These are phyloP conservation scores for Agonum fuliginosum DNA, from an alignment of 2,888 invertebrate genomes.

Conservation along the genomic window DNA sequence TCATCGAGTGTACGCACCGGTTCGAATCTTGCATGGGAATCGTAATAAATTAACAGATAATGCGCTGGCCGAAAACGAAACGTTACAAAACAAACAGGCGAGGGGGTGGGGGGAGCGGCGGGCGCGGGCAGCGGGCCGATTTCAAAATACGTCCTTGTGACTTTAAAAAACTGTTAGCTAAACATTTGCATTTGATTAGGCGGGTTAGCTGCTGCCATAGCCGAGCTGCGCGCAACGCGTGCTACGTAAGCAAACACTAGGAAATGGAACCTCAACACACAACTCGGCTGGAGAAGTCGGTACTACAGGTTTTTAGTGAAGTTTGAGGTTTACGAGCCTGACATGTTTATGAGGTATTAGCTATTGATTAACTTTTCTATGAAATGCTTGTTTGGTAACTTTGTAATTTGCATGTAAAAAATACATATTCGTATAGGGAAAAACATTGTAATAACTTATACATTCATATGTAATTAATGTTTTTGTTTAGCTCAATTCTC, in stretches of 20 bases:
- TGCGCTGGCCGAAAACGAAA: constrained; percentile 34
- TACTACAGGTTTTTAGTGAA: not conserved
- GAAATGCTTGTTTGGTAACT: constrained; percentile 16
- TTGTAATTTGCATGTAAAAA: not conserved
- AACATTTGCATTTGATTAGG: constrained; percentile 52
- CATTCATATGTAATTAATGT: too few relatives aligned
- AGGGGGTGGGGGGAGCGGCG: not conserved
- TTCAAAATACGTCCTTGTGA: constrained; percentile 50
- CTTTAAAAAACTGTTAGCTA: constrained; percentile 46
- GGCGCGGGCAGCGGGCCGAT: constrained; percentile 43
- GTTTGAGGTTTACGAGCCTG: constrained; percentile 15
- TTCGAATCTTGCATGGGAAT: constrained; percentile 26
- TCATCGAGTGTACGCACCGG: constrained; percentile 11
- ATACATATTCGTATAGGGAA: not conserved
- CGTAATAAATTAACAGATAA: constrained; percentile 40
- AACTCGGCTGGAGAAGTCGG: too few relatives aligned
- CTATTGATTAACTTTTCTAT: constrained; percentile 12
- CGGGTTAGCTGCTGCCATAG: too few relatives aligned
- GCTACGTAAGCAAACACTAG: constrained; percentile 26
- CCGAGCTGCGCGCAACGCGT: not conserved
- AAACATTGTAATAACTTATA: not conserved
- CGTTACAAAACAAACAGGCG: constrained; percentile 37
- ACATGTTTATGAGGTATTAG: constrained; percentile 27
- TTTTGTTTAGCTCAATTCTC: too few relatives aligned
- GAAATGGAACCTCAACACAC: constrained; percentile 32